Evolutionary conservation across 1,140 invertebrate species (phyloP), one percentile per base, ranked within the genome.

Genomic region (Apis florea): DNA sequence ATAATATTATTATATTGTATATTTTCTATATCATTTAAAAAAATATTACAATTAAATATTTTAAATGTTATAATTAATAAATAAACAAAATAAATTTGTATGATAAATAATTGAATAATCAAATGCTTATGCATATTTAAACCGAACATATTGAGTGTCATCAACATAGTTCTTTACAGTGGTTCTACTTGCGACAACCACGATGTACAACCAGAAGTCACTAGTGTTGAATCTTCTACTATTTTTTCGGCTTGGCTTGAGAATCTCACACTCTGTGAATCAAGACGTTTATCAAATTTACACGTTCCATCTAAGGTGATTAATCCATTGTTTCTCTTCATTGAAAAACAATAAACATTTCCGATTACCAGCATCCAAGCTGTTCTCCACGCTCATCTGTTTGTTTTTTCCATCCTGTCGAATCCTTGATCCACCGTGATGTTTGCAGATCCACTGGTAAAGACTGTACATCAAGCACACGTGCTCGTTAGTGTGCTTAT

Each of bases 391-490:
- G n/a, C 72, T 79, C 81, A 77, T 82, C 80, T 53, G 80, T 70
- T 40, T 26, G n/a, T 63, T 40, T 79, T 79, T 58, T 58, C 58
- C 75, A 83, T 79, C 58, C 21, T 58, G n/a, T n/a, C 24, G 58
- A 19, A 49, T 69, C 58, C 49, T 31, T 47, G 68, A 51, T 17
- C 68, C 58, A 49, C 81, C 58, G 75, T 71, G 74, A 58, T 68
- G n/a, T 26, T 66, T 54, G 64, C 12, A 8, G 40, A n/a, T 51
- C 76, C 69, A 12, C 61, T 40, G 26, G 64, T 40, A 53, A 17
- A 17, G 77, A 74, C 77, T 68, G 77, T 73, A 74, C 70, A 79
- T 79, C 26, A 80, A 83, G 77, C 61, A 64, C 82, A 83, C 82
- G 82, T 83, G 82, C 66, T 83, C 69, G 82, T 83, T 83, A 67